Base-by-base conservation (phyloP, 53 echinoderm and acorn worm species). In the Holothuria scabra region DNA sequence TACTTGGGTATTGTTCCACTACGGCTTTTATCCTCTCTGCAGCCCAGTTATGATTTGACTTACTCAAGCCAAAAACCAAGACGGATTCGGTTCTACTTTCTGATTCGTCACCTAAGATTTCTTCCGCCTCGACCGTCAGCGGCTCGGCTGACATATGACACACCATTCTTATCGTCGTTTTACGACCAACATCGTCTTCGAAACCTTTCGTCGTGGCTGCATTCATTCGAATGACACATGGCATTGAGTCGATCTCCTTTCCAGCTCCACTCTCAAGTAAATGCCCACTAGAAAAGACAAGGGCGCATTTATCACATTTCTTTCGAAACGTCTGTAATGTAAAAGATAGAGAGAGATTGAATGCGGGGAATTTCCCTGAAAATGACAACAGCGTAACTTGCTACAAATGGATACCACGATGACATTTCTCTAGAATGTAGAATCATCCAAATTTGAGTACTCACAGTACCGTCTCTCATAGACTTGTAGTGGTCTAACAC, bases 211-310 rank as follows among this genome's bases (percentile, higher is more conserved):
- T 89, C 0, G 89, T 93, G 2, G 95, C 91, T 37, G 88, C 85
- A 70, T 95, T 95, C 95, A 95, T 95, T 74, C 95, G 84, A 23
- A 95, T 91, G 12, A 95, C 89, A 66, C 95, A 95, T 20, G 90
- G 87, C 75, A 87, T 89, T 11, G 67, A 67, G 84, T 95, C 93
- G 19, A 95, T 95, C 61, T 91, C 91, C 62, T 63, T 62, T 12
- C 95, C 95, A 4, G 91, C 89, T 28, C 83, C 78, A 70, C 89
- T 86, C 21, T 79, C 82, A 1, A 89, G 64, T 67, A 95, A 82
- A 69, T 93, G 93, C 18, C 95, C 95, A 3, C 93, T 91, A 48
- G 89, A 91, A 84, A 93, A 90, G 38, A 95, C 85, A 4, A 93
- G 84, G 23, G 95, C 95, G 59, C 95, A 95, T 11, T 91, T 75